Evolutionary conservation across 2,797 vertebrate genomes (phyloP).

Genomic region (Columba guinea): DNA sequence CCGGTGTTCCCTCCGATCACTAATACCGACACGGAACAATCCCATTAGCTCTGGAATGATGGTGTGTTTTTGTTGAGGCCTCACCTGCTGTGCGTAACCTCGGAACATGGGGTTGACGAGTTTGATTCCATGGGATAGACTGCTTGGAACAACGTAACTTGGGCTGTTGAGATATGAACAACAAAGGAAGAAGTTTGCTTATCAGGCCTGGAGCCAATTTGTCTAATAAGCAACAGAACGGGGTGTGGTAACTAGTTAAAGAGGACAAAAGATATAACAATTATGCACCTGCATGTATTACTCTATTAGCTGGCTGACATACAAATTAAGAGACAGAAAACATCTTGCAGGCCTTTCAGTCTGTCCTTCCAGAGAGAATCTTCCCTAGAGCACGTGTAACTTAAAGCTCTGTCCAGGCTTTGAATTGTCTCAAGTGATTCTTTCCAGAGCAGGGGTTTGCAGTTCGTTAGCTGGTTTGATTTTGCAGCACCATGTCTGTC

Average conservation of each 20-base stretch:
- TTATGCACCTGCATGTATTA: neutral
- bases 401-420: neutral
- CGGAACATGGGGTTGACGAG: slow-evolving; percentile 99
- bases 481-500: neutral
- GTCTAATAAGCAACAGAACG: neutral
- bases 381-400: neutral
- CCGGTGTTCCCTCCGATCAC: neutral
- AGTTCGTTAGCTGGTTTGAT: neutral
- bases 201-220: neutral
- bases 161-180: slow-evolving; percentile 77
- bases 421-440: neutral
- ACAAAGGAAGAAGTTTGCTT: neutral
- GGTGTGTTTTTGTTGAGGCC: neutral
- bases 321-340: neutral
- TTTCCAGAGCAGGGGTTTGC: neutral
- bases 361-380: neutral
- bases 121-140: slow-evolving; percentile 96
- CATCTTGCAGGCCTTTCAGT: neutral
- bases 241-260: neutral
- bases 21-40: neutral
- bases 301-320: neutral
- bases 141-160: slow-evolving; percentile 96
- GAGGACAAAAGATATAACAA: neutral
- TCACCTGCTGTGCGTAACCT: slow-evolving; percentile 96
- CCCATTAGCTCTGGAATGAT: neutral